These are phyloP conservation scores for Pantherophis guttatus DNA, from an alignment of 2,113 vertebrate genomes.

Conservation along the genomic window DNA sequence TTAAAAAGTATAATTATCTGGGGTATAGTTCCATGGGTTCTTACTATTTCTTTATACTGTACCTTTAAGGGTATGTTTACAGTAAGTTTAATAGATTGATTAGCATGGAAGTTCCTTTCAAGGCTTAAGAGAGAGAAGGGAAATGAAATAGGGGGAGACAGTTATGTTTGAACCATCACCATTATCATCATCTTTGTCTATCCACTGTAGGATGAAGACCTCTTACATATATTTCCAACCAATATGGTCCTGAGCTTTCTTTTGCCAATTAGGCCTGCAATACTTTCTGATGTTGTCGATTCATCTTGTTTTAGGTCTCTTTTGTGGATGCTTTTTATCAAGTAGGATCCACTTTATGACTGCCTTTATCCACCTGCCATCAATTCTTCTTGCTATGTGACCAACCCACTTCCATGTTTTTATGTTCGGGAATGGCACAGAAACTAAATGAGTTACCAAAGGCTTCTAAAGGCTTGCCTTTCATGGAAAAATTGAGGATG, in stretches of 20 bases:
- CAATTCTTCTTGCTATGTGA: no score
- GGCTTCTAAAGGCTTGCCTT: not conserved
- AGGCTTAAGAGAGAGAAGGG: not conserved
- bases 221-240: not conserved
- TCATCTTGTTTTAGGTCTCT: not conserved
- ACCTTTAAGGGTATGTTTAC: not conserved
- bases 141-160: not conserved
- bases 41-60: not conserved
- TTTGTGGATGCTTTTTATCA: not conserved
- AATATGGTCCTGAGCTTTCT: not conserved
- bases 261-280: not conserved
- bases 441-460: not conserved
- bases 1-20: not conserved
- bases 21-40: not conserved
- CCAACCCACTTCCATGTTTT: not conserved
- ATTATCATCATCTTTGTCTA: not conserved
- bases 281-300: not conserved
- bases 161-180: not conserved
- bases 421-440: not conserved
- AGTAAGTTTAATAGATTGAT: not conserved
- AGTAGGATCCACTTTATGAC: not conserved
- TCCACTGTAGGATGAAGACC: not conserved
- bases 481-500: not conserved
- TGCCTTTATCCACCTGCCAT: not conserved
- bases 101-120: not conserved